phyloP scores from a whole-genome alignment of 2,797 vertebrate genomes.

The Delichon dasypus region DNA sequence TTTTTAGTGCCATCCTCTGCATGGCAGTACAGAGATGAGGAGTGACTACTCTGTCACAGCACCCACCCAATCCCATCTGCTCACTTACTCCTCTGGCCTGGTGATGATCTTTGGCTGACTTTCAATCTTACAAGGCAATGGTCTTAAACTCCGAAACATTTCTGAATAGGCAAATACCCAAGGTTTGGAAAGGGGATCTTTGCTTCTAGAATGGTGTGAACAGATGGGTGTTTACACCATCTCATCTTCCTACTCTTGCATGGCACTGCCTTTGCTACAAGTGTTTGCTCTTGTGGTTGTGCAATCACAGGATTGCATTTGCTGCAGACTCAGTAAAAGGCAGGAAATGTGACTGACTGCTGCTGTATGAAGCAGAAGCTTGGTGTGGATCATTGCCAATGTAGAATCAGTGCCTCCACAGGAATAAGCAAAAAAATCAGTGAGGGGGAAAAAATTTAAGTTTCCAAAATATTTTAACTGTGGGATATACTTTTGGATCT shows the following conservation, averaged over 20 bases:
- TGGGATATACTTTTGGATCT: background rate
- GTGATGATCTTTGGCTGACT: background rate
- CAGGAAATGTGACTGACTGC: background rate
- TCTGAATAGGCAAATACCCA: background rate
- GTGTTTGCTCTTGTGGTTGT: background rate
- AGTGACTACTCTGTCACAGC: background rate
- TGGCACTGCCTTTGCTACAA: background rate
- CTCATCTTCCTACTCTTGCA: background rate
- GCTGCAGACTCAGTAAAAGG: background rate
- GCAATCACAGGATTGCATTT: background rate
- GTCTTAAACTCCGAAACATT: background rate
- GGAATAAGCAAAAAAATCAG: background rate
- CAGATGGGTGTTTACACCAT: background rate
- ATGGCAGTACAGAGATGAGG: background rate
- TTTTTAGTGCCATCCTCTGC: background rate
- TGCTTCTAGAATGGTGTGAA: background rate
- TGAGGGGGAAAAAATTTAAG: background rate
- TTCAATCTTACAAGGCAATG: background rate
- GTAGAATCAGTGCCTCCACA: background rate
- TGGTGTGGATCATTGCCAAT: background rate
- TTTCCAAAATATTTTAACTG: background rate
- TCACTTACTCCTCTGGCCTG: background rate
- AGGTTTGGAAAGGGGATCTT: background rate
- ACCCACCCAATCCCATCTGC: background rate
- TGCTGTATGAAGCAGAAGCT: background rate